phyloP scores from a whole-genome alignment of 2,888 invertebrate species.

The Dynastes maya region DNA sequence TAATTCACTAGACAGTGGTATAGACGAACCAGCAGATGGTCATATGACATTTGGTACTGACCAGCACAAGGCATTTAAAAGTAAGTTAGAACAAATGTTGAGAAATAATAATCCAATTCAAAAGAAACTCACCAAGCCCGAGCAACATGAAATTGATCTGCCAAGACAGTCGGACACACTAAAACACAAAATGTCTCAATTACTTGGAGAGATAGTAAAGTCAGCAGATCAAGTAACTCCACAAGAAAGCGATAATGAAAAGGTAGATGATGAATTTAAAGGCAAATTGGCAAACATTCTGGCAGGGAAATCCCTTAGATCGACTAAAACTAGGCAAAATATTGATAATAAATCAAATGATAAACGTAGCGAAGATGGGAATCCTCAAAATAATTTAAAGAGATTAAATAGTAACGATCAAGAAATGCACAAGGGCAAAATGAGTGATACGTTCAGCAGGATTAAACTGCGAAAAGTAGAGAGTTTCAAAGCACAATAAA shows the following conservation, averaged over 20 bases:
- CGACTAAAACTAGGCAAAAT: constrained; percentile 44
- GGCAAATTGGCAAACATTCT: constrained; percentile 54
- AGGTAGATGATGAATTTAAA: constrained; percentile 50
- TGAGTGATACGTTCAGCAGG: constrained; percentile 61
- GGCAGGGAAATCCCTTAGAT: constrained; percentile 40
- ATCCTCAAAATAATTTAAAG: neutral
- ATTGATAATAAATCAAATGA: constrained; percentile 1
- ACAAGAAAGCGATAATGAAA: constrained; percentile 3
- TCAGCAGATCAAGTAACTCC: neutral
- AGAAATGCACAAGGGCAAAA: constrained; percentile 55
- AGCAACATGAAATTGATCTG: constrained; percentile 42
- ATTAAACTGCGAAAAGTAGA: constrained; percentile 59
- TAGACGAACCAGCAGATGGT: constrained; percentile 48
- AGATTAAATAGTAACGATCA: constrained; percentile 23
- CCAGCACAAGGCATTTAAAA: constrained; percentile 52
- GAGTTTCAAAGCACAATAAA: constrained; percentile 51
- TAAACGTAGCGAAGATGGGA: neutral
- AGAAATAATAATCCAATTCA: constrained; percentile 35
- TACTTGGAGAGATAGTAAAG: constrained; percentile 47
- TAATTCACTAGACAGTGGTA: constrained; percentile 19
- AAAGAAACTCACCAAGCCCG: constrained; percentile 54
- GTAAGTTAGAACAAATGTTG: constrained; percentile 53
- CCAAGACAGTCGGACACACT: constrained; percentile 28
- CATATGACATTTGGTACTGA: constrained; percentile 56
- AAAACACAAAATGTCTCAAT: constrained; percentile 44